These are phyloP conservation scores for Calyptomena viridis DNA, from an alignment of 2,113 vertebrate genomes.

Conservation along the genomic window DNA sequence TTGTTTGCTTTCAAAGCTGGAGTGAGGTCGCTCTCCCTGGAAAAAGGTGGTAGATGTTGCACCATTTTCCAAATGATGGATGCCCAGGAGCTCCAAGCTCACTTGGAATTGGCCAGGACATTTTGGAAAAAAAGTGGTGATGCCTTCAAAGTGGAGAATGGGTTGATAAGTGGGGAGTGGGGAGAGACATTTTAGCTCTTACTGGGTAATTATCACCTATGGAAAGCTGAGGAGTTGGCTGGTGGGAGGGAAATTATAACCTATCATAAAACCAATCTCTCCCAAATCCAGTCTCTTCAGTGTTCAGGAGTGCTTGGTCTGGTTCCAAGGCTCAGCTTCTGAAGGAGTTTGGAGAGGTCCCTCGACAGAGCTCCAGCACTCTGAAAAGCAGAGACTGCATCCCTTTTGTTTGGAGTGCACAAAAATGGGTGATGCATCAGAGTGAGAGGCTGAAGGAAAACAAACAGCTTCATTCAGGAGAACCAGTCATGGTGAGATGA, in stretches of 20 bases:
- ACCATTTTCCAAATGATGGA: background rate
- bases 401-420: background rate
- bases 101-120: background rate
- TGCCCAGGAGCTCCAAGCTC: accelerated
- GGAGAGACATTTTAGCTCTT: conserved; percentile 24
- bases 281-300: background rate
- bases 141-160: background rate
- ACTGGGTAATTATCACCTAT: background rate
- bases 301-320: background rate
- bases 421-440: accelerated
- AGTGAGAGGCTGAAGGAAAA: background rate
- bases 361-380: background rate
- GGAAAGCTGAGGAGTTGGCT: background rate
- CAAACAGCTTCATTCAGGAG: background rate
- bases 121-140: background rate
- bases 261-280: background rate
- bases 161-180: background rate
- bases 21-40: accelerated
- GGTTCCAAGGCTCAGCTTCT: conserved; percentile 1
- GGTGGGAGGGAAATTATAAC: conserved; percentile 28
- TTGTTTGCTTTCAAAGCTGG: background rate
- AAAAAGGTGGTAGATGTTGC: background rate
- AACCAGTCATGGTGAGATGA: background rate
- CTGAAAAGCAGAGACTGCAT: background rate
- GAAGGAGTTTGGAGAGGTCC: conserved; percentile 14